A percentile compares a stretch with the other conserved stretches of the same genome.
phyloP scores from a whole-genome alignment of 2,797 vertebrate species.

The Tauraco hartlaubi region DNA sequence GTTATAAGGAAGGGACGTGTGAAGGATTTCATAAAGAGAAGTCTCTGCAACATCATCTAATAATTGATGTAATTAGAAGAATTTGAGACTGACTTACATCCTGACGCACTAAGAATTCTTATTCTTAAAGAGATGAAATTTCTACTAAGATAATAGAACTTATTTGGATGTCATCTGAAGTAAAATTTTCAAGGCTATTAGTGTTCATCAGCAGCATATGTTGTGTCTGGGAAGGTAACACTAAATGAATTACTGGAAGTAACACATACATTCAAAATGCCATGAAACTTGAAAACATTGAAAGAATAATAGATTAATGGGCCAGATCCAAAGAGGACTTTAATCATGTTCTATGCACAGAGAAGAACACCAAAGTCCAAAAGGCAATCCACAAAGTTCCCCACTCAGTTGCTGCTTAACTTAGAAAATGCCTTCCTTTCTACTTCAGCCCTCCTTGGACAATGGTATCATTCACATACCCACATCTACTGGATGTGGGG shows the following conservation, averaged over 20 bases:
- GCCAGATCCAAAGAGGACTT: slow-evolving; percentile 67
- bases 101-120: not conserved
- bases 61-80: not conserved
- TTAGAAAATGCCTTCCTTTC: not conserved
- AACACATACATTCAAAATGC: slow-evolving; percentile 58
- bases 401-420: not conserved
- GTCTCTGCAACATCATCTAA: not conserved
- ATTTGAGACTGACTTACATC: not conserved
- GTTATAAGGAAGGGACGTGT: slow-evolving; percentile 56
- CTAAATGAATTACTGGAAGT: slow-evolving; percentile 42
- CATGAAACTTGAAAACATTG: slow-evolving; percentile 45
- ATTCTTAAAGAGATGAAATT: not conserved
- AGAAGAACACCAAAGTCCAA: not conserved
- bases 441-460: not conserved
- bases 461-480: not conserved
- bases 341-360: not conserved
- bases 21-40: not conserved
- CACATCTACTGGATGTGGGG: not conserved
- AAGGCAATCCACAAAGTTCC: not conserved
- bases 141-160: not conserved
- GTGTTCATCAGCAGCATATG: slow-evolving; percentile 53
- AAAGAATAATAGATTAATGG: slow-evolving; percentile 44
- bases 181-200: slow-evolving; percentile 55
- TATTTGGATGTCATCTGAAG: not conserved
- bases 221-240: slow-evolving; percentile 18